A percentile compares a stretch with the other conserved stretches of the same genome.
These are phyloP conservation scores for Erebia palarica DNA, from an alignment of 2,888 invertebrate genomes.

Conservation along the genomic window DNA sequence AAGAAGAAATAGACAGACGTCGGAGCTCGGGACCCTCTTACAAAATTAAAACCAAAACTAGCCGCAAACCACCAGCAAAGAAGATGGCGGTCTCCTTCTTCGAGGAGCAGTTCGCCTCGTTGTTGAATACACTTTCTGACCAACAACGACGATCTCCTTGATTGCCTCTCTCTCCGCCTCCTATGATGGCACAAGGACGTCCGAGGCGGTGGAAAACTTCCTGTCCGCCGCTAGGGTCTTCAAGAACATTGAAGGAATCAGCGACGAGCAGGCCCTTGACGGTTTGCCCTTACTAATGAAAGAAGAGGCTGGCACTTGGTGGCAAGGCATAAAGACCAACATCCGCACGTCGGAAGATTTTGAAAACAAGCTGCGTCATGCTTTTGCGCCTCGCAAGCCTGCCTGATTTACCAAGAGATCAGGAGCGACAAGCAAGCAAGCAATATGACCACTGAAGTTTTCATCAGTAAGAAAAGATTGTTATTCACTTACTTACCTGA, in stretches of 20 bases:
- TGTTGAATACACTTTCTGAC: neutral
- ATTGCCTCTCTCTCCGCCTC: neutral
- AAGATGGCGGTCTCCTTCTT: slow-evolving; percentile 1
- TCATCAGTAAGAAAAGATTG: slow-evolving; percentile 19
- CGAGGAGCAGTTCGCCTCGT: neutral
- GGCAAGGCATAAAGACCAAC: slow-evolving; percentile 31
- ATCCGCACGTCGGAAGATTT: slow-evolving; percentile 30
- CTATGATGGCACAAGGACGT: neutral
- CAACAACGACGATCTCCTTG: neutral
- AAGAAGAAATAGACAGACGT: no score
- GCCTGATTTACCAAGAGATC: slow-evolving; percentile 35
- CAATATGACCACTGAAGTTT: slow-evolving; percentile 29
- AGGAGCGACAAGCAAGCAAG: slow-evolving; percentile 21
- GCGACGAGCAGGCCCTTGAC: slow-evolving; percentile 22
- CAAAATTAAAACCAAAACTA: no score
- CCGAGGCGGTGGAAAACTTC: slow-evolving; percentile 22
- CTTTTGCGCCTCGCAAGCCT: slow-evolving; percentile 33
- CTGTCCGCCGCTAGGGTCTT: slow-evolving; percentile 11
- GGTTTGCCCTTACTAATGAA: slow-evolving; percentile 24
- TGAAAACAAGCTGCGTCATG: slow-evolving; percentile 27
- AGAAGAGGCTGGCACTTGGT: slow-evolving; percentile 32
- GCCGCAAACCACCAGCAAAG: neutral
- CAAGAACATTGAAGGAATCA: slow-evolving; percentile 22
- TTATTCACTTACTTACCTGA: slow-evolving; percentile 5
- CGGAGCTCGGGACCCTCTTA: no score